Conservation (phyloP, 2,888 invertebrate species). For the Plagiodera versicolora region DNA sequence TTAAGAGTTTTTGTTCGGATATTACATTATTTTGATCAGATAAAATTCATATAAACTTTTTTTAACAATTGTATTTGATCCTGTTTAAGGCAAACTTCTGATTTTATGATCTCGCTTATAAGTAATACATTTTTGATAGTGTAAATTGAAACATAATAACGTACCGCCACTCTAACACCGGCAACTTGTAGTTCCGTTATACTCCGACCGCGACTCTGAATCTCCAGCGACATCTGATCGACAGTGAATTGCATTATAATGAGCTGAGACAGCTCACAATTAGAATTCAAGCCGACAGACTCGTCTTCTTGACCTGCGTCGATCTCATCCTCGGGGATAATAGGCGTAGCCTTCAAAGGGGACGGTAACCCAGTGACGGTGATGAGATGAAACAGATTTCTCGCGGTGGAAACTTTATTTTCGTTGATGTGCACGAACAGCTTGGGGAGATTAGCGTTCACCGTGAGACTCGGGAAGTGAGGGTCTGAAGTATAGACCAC, state of each 20-base stretch:
- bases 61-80: no score
- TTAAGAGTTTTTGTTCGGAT: no score
- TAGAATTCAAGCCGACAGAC: conserved; percentile 56
- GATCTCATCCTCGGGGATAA: conserved; percentile 26
- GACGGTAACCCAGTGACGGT: conserved; percentile 53
- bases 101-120: no score
- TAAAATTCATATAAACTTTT: no score
- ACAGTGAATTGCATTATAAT: conserved; percentile 85
- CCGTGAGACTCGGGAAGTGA: conserved; percentile 79
- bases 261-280: conserved; percentile 63
- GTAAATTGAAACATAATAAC: no score
- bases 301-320: conserved; percentile 51
- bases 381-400: conserved; percentile 59
- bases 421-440: conserved; percentile 90
- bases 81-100: no score
- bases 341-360: conserved; percentile 52
- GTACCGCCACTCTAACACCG: conserved; percentile 53
- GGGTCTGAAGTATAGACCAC: conserved; percentile 83
- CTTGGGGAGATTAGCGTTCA: conserved; percentile 84
- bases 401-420: conserved; percentile 75
- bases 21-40: no score
- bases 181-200: conserved; percentile 92
- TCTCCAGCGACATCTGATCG: conserved; percentile 83
- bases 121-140: no score
- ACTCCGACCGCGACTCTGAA: conserved; percentile 84